Base-by-base conservation (phyloP, 2,113 vertebrate genomes). In the Halichoeres trimaculatus region DNA sequence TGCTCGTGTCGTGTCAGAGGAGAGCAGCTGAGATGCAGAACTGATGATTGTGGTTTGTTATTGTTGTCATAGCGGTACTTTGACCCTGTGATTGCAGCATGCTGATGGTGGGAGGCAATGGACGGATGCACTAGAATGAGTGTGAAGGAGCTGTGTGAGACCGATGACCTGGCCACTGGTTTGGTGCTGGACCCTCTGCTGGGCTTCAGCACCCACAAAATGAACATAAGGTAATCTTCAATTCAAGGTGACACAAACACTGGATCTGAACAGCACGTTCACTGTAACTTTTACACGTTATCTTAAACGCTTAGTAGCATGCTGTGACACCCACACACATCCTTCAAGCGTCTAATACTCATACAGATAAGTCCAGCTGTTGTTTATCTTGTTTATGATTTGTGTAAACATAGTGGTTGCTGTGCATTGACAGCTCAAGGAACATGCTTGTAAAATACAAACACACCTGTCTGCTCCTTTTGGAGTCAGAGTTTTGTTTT, bases 201-300 rank as follows among this genome's bases (percentile, higher is more conserved):
- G 94, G 96, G 96, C 85, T 99, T 99, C 94, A 98, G 97, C 88
- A 98, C 97, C 79, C 98, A 99, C 89, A 99, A 99, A 93, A 99
- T 99, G 98, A 99, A 98, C 92, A 98, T 98, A 93, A 99, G 97
- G 98, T 99, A 90, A 81, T 11, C n/a, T 14, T 62, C 16, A 34
- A 1, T n/a, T 20, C 23, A n/a, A 35, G 20, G 30, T 47, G 3
- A 0, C 9, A 3, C 16, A 19, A 41, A 16, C 17, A 45, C 17
- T 45, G 17, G 4, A 19, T 19, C 43, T 17, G 1, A 19, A 45
- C 16, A 19, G 16, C 1, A 19, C 43, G 6, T 30, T n/a, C n/a
- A n/a, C n/a, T n/a, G n/a, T n/a, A n/a, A n/a, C n/a, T n/a, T 30
- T 30, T 30, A 30, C 30, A 30, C 6, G 30, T 30, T 30, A 3